A percentile compares a stretch with the other conserved stretches of the same genome.
Conservation (phyloP, 2,797 vertebrate genomes). For the Lithobates sylvaticus region DNA sequence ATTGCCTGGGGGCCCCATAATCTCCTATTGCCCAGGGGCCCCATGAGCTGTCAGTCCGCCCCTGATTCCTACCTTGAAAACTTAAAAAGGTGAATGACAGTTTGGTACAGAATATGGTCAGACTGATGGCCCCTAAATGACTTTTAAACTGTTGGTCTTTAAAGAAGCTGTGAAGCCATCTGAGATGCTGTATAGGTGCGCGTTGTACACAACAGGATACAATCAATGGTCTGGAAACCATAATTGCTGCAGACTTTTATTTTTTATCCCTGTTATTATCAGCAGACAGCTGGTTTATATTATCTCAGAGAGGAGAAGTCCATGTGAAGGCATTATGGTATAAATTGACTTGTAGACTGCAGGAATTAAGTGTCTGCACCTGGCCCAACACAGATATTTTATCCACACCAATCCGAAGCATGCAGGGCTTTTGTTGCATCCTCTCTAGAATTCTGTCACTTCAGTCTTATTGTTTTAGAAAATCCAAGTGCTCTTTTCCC, state of each 20-base stretch:
- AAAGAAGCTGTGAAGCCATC: slow-evolving; percentile 22
- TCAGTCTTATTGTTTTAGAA: slow-evolving; percentile 33
- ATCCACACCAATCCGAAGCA: slow-evolving; percentile 73
- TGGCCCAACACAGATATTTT: slow-evolving; percentile 82
- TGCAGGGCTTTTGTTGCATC: slow-evolving; percentile 66
- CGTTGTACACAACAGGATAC: slow-evolving; percentile 66
- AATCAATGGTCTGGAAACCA: slow-evolving; percentile 67
- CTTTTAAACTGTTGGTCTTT: too few relatives aligned
- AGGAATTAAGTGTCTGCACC: slow-evolving; percentile 81
- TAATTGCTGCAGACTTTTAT: slow-evolving; percentile 58
- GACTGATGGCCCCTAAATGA: not conserved
- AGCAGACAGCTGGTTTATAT: slow-evolving; percentile 84
- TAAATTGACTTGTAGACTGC: slow-evolving; percentile 82
- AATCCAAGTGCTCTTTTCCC: slow-evolving; percentile 6
- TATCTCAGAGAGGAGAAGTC: slow-evolving; percentile 77
- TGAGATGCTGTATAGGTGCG: slow-evolving; percentile 16
- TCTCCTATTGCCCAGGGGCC: too few relatives aligned
- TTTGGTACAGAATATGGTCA: not conserved
- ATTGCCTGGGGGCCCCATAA: too few relatives aligned
- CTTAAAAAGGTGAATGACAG: not conserved
- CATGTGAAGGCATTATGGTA: slow-evolving; percentile 83
- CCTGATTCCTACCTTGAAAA: too few relatives aligned
- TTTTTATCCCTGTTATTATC: slow-evolving; percentile 78
- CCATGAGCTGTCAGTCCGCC: too few relatives aligned
- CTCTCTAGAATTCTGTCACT: slow-evolving; percentile 55